Evolutionary conservation across 2,797 vertebrate genomes (phyloP), one percentile per base, ranked within the genome.

Genomic region (Rousettus madagascariensis): DNA sequence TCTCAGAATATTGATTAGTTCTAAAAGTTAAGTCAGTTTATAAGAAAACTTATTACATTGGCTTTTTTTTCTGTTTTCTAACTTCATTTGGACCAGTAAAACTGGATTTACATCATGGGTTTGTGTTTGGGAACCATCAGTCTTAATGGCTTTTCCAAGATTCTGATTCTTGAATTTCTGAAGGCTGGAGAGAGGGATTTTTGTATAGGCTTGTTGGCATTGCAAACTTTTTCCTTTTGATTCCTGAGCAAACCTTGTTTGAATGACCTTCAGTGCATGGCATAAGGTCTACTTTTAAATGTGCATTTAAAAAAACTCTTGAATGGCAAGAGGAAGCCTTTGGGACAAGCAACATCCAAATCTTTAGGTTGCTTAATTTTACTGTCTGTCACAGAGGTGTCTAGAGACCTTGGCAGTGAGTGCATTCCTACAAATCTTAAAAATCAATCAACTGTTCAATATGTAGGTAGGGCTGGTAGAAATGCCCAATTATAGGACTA

Each of bases 371-470:
- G 69, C 59, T 95, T 97, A 95, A 92, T 89, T 84, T 92, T 94
- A 75, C 96, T 91, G 85, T 95, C 96, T 91, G 85, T 95, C 83
- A 5, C 61, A 74, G 65, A 89, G 61, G 82, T 86, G 17, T 38
- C 69, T 61, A 46, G 97, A 96, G 95, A 95, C 88, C 79, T 95
- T 97, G 96, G 95, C 90, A 95, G 85, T 83, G 66, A 97, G 77
- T 82, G 28, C 91, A 91, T 92, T 90, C 95, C 96, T 96, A 98
- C 97, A 97, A 97, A 98, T 95, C 90, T 97, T 95, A 89, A 95
- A 97, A 95, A 96, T 97, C 93, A 96, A 95, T 97, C 83, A 91
- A 19, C 79, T 92, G 69, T 95, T 98, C 95, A 89, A 94, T 97
- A 94, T 71, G 46, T n/a, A 71, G 78, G 65, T 83, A 95, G 75